These are phyloP conservation scores for Zenarchopterus dispar DNA, from an alignment of 2,797 vertebrate species.

Conservation along the genomic window DNA sequence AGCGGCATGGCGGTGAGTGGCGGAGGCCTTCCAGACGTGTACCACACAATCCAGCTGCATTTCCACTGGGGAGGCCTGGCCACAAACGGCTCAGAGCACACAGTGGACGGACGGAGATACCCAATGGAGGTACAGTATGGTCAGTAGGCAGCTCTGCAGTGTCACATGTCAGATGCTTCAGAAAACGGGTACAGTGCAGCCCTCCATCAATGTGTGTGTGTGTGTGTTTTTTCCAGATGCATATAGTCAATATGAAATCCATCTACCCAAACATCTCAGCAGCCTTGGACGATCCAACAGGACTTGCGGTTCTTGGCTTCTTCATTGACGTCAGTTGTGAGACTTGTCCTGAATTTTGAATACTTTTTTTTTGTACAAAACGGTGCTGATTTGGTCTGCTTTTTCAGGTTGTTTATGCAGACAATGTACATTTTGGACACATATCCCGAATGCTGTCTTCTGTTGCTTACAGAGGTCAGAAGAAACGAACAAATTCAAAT, in stretches of 20 bases:
- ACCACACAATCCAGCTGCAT: constrained; percentile 84
- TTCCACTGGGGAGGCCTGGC: constrained; percentile 88
- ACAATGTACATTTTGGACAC: constrained; percentile 85
- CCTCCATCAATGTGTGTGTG: constrained; percentile 17
- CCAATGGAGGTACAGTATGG: constrained; percentile 88
- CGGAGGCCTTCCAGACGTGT: constrained; percentile 82
- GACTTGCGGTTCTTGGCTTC: constrained; percentile 86
- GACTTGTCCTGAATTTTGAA: background rate
- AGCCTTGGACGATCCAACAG: constrained; percentile 81
- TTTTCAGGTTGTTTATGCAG: constrained; percentile 81
- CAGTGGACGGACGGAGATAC: constrained; percentile 76
- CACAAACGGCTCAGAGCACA: constrained; percentile 87
- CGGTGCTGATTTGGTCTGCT: background rate
- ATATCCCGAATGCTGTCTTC: constrained; percentile 83
- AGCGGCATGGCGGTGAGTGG: constrained; percentile 82
- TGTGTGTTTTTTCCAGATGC: constrained; percentile 79
- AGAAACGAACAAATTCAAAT: background rate
- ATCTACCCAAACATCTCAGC: constrained; percentile 79
- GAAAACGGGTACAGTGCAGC: constrained; percentile 1
- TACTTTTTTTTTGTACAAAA: background rate
- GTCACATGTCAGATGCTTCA: background rate
- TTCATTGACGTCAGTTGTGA: constrained; percentile 82
- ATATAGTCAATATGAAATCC: constrained; percentile 86
- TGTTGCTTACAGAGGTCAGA: constrained; percentile 79
- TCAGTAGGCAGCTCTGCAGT: constrained; percentile 47